phyloP scores from a whole-genome alignment of 2,888 invertebrate genomes.

The Pristionchus japonicus region DNA sequence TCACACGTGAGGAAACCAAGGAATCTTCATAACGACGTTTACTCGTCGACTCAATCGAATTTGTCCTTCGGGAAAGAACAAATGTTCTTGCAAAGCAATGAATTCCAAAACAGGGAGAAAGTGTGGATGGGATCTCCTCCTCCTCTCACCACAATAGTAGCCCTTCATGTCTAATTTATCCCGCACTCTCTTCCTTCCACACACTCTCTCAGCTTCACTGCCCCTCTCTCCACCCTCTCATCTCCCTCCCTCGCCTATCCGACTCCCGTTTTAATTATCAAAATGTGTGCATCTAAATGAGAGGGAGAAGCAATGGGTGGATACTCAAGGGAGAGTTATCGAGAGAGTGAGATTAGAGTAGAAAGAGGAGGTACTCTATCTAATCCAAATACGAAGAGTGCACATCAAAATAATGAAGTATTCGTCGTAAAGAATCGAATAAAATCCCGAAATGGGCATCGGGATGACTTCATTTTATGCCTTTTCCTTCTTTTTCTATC shows the following conservation, averaged over 20 bases:
- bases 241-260: slow-evolving; percentile 7
- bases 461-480: neutral
- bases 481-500: neutral
- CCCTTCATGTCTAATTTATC: slow-evolving; percentile 30
- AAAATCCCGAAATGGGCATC: neutral
- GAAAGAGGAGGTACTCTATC: neutral
- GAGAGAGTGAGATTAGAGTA: neutral
- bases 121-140: neutral
- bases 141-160: slow-evolving; percentile 18
- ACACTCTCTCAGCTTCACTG: neutral
- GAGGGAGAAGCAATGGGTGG: neutral
- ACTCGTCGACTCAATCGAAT: neutral
- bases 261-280: slow-evolving; percentile 35
- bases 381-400: neutral
- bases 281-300: slow-evolving; percentile 34
- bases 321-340: neutral
- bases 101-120: neutral
- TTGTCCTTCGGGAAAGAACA: neutral
- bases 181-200: neutral
- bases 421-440: slow-evolving; percentile 16
- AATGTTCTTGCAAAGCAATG: neutral
- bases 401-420: slow-evolving; percentile 19
- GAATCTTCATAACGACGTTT: neutral
- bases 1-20: neutral
- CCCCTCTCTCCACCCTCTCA: neutral